These are phyloP conservation scores for Sebastiscus albofasciatus DNA, from an alignment of 2,797 vertebrate genomes.

Conservation along the genomic window DNA sequence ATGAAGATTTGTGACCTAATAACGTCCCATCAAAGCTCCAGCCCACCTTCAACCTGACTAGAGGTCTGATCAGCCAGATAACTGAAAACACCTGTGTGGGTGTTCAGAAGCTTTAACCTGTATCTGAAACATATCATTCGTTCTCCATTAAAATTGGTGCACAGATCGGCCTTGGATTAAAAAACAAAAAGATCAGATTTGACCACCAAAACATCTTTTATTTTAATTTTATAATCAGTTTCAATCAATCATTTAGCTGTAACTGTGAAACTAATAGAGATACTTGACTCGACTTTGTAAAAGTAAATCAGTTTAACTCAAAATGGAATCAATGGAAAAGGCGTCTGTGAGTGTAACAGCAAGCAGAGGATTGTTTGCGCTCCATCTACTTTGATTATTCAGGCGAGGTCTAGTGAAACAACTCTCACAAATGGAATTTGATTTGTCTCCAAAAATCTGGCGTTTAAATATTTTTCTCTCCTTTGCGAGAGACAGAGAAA, in stretches of 20 bases:
- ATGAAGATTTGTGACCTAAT: background rate
- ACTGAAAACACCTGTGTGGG: no score
- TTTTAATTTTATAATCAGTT: background rate
- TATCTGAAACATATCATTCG: background rate
- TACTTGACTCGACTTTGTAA: background rate
- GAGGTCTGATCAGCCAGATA: no score
- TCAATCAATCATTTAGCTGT: background rate
- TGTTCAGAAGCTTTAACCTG: no score
- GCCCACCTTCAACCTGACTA: no score
- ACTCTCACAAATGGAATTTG: background rate
- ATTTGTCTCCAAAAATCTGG: conserved; percentile 17
- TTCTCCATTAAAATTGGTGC: background rate
- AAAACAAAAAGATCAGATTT: background rate
- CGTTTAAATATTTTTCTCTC: conserved; percentile 13
- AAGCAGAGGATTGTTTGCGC: background rate
- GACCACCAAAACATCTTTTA: background rate
- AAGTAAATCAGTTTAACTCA: background rate
- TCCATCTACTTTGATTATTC: conserved; percentile 2
- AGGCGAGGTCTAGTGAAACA: conserved; percentile 8
- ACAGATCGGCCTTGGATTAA: background rate
- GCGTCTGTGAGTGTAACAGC: background rate
- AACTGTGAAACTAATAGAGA: background rate
- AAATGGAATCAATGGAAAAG: background rate
- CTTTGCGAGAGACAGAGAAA: background rate
- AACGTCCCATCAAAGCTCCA: background rate